These are phyloP conservation scores for Bombus superbus DNA, from an alignment of 1,140 invertebrate species.

Conservation along the genomic window DNA sequence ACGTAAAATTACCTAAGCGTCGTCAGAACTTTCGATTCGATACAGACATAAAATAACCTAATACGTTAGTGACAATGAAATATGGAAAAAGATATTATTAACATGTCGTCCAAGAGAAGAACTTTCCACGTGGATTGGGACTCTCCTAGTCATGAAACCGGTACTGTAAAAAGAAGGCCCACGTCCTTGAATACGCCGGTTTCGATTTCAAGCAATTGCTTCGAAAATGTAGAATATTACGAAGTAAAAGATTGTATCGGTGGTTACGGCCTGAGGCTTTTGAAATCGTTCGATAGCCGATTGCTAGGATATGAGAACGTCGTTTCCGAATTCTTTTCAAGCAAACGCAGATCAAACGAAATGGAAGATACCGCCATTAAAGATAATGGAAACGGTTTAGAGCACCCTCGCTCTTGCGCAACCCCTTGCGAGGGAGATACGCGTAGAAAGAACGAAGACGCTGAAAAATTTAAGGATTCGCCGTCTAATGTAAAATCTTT, in stretches of 20 bases:
- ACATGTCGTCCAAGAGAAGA: slow-evolving; percentile 64
- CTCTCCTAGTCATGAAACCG: slow-evolving; percentile 86
- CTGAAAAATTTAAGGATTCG: slow-evolving; percentile 28
- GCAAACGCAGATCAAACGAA: background rate
- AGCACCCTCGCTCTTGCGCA: background rate
- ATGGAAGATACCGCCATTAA: slow-evolving; percentile 29
- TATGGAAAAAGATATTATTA: too few species aligned
- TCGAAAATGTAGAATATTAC: slow-evolving; percentile 70
- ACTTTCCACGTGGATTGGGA: slow-evolving; percentile 85
- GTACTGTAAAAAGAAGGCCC: slow-evolving; percentile 86
- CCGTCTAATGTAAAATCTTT: background rate
- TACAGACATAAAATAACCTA: slow-evolving; percentile 58
- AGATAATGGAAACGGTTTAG: slow-evolving; percentile 47
- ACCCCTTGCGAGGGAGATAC: slow-evolving; percentile 17
- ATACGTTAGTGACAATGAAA: background rate
- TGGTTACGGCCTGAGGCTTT: slow-evolving; percentile 58
- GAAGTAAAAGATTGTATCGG: slow-evolving; percentile 59
- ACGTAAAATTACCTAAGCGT: background rate
- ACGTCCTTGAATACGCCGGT: slow-evolving; percentile 75
- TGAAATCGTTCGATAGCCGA: slow-evolving; percentile 52
- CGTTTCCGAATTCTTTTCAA: background rate
- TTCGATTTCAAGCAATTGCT: slow-evolving; percentile 42
- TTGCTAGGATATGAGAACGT: background rate
- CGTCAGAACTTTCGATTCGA: slow-evolving; percentile 62
- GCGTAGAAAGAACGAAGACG: background rate